A percentile compares a stretch with the other conserved stretches of the same genome.
These are phyloP conservation scores for Drosophila fulvimacula DNA, from an alignment of 2,888 invertebrate genomes.

Conservation along the genomic window DNA sequence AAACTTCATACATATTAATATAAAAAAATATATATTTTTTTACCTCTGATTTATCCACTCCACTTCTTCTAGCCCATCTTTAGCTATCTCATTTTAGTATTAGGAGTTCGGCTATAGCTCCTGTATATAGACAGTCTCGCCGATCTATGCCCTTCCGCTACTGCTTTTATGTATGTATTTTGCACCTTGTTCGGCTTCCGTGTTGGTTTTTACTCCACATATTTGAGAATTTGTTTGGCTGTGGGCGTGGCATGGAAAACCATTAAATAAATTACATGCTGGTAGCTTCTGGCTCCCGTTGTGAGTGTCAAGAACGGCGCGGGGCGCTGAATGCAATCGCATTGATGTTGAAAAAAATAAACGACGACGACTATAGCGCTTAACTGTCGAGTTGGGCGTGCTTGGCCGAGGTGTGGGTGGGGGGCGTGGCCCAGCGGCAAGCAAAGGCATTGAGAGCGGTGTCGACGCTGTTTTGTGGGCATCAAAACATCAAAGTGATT, in stretches of 20 bases:
- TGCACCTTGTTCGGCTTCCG: conserved; percentile 69
- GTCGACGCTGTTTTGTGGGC: conserved; percentile 72
- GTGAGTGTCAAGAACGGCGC: conserved; percentile 37
- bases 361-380: conserved; percentile 67
- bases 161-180: conserved; percentile 23
- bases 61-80: background rate
- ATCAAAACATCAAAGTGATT: conserved; percentile 82
- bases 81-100: background rate
- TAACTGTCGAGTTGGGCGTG: conserved; percentile 62
- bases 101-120: background rate
- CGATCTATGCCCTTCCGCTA: background rate
- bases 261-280: conserved; percentile 83
- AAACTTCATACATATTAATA: no score
- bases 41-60: background rate
- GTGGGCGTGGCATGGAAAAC: conserved; percentile 63
- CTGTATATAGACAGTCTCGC: background rate
- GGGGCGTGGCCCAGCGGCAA: conserved; percentile 38
- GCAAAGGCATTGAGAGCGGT: conserved; percentile 22
- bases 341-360: conserved; percentile 64
- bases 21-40: background rate
- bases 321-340: conserved; percentile 69
- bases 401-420: background rate
- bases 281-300: conserved; percentile 45
- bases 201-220: conserved; percentile 44
- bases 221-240: conserved; percentile 50